Evolutionary conservation across 2,797 vertebrate genomes (phyloP).

Genomic region (Hydrocynus forskahlii): DNA sequence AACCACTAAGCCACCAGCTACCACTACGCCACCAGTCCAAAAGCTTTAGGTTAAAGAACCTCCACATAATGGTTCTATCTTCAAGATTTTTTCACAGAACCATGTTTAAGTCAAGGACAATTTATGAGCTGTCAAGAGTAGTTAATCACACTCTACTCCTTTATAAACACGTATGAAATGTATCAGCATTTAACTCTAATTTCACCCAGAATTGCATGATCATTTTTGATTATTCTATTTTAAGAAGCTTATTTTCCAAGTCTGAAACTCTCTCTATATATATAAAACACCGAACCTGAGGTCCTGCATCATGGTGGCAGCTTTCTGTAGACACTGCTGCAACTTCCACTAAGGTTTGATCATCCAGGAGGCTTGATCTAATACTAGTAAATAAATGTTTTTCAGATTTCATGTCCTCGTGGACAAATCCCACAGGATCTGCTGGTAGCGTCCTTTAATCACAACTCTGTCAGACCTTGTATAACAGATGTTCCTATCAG

Average conservation of each 20-base stretch:
- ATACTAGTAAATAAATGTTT: constrained; percentile 13
- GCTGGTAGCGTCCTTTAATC: constrained; percentile 3
- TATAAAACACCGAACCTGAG: neutral
- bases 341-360: neutral
- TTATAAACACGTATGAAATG: neutral
- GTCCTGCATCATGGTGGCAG: constrained; percentile 1
- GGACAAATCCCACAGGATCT: constrained; percentile 25
- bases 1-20: too few species aligned
- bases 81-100: too few species aligned
- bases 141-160: neutral
- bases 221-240: neutral
- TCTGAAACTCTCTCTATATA: neutral
- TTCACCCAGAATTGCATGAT: neutral
- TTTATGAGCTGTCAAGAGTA: neutral
- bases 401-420: constrained; percentile 11
- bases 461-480: constrained; percentile 1
- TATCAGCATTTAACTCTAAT: neutral
- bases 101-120: neutral
- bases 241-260: neutral
- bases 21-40: too few species aligned
- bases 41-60: neutral
- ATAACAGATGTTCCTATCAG: constrained; percentile 27
- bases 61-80: neutral
- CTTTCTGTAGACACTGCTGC: constrained; percentile 27
- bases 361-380: constrained; percentile 12